These are phyloP conservation scores for Promerops cafer DNA, from an alignment of 2,113 vertebrate species.

Conservation along the genomic window DNA sequence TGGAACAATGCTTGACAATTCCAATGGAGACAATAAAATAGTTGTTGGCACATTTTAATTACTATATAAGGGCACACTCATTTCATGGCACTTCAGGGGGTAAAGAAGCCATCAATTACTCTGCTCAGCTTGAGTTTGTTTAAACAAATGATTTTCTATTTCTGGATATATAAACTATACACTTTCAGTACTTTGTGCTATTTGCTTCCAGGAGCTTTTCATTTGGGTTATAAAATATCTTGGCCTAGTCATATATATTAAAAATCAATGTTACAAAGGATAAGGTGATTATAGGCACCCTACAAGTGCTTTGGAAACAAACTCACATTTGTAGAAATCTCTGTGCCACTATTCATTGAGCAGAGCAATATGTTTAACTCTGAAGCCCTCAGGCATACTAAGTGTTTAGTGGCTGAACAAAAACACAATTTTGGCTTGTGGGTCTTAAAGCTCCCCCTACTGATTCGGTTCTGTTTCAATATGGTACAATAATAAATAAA, in stretches of 20 bases:
- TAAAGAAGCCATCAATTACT: slow-evolving; percentile 58
- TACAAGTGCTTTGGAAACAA: slow-evolving; percentile 40
- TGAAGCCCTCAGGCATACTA: background rate
- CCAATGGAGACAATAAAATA: slow-evolving; percentile 41
- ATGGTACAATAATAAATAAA: background rate
- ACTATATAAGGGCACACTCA: slow-evolving; percentile 48
- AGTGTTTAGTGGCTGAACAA: background rate
- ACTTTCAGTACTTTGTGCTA: background rate
- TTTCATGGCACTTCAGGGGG: slow-evolving; percentile 39
- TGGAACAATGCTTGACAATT: slow-evolving; percentile 37
- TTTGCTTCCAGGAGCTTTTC: slow-evolving; percentile 38
- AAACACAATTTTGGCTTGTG: background rate
- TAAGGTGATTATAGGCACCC: slow-evolving; percentile 23
- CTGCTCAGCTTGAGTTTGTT: slow-evolving; percentile 55
- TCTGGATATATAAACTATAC: background rate
- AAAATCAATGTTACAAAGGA: slow-evolving; percentile 53
- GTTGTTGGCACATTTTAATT: slow-evolving; percentile 63
- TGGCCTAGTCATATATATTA: slow-evolving; percentile 9
- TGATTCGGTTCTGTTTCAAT: background rate
- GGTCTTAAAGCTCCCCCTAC: slow-evolving; percentile 20
- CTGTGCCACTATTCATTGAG: background rate
- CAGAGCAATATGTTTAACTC: slow-evolving; percentile 24
- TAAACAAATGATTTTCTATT: slow-evolving; percentile 62
- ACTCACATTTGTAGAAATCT: slow-evolving; percentile 41
- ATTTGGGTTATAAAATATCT: slow-evolving; percentile 21